phyloP scores from a whole-genome alignment of 2,888 invertebrate species.

The Netelia fuscicornis region DNA sequence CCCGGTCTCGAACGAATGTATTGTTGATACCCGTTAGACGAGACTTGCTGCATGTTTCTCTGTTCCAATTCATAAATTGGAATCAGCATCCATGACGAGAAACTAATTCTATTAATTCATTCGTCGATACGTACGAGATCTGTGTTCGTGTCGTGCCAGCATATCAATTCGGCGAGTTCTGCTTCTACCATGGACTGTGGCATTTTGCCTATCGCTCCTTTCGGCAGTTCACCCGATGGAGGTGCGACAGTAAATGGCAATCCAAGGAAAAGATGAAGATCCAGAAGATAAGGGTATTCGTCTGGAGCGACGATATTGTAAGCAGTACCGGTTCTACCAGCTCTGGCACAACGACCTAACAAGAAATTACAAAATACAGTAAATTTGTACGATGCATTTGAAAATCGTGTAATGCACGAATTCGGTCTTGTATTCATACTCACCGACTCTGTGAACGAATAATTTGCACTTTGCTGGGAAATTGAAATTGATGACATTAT shows the following conservation, averaged over 20 bases:
- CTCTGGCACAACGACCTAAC: slow-evolving; percentile 96
- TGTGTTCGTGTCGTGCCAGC: slow-evolving; percentile 90
- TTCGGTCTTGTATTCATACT: slow-evolving; percentile 78
- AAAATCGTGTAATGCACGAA: slow-evolving; percentile 19
- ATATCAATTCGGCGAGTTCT: slow-evolving; percentile 91
- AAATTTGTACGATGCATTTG: background rate
- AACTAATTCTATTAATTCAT: background rate
- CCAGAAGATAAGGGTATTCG: slow-evolving; percentile 96
- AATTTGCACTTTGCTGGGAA: slow-evolving; percentile 99
- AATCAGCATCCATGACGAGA: background rate
- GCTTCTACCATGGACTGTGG: slow-evolving; percentile 94
- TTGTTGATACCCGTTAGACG: slow-evolving; percentile 95
- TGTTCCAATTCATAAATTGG: slow-evolving; percentile 79
- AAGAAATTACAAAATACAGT: too few species aligned
- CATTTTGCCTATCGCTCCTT: slow-evolving; percentile 91
- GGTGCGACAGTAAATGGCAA: slow-evolving; percentile 88
- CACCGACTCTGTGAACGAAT: slow-evolving; percentile 99
- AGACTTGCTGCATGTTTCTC: slow-evolving; percentile 89
- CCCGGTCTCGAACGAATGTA: slow-evolving; percentile 95
- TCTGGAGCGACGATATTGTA: slow-evolving; percentile 96
- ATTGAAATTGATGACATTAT: slow-evolving; percentile 98
- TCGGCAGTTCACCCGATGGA: slow-evolving; percentile 85
- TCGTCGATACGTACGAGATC: slow-evolving; percentile 89
- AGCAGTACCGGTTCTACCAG: slow-evolving; percentile 96
- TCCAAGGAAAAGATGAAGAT: slow-evolving; percentile 97